Base-by-base conservation (phyloP, 2,888 invertebrate genomes). In the Piscicola geometra region DNA sequence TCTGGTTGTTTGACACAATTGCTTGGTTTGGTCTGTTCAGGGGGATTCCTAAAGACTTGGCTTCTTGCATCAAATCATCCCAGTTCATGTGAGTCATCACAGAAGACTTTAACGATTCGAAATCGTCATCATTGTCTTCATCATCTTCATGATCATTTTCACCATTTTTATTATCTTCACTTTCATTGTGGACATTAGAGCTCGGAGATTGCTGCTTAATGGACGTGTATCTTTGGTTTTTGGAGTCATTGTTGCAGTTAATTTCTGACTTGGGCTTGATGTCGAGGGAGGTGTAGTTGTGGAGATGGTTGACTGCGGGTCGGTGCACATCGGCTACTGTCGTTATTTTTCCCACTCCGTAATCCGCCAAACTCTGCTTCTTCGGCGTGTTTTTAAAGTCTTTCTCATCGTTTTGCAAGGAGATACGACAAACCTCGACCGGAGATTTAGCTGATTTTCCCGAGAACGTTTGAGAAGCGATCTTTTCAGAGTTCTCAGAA, bases 51-150 rank as follows among this genome's bases (percentile, higher is more conserved):
- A 77, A 67, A 36, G 52, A 75, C 28, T 76, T 76, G 32, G 79
- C 79, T 56, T 79, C 79, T 41, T 76, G 41, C 79, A 78, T 77
- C 9, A 79, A 76, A 41, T 79, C 79, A 21, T 79, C 79, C 77
- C 78, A 76, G 28, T 76, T 77, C 79, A 79, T 79, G 74, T 79
- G 79, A 18, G 77, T 79, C 18, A 78, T 77, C 60, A 78, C 78
- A 5, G 73, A 73, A n/a, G 30, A 30, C 30, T 71, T 67, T 66
- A 71, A 32, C 3, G 21, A 21, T 50, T 66, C 64, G 32, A 68
- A 25, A 25, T 35, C 32, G 30, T 67, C 28, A 5, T 67, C 35
- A 9, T 64, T n/a, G 35, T 67, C 35, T 28, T 67, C n/a, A 9
- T 67, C 35, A 35, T 32, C 28, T 32, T 12, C 67, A 9, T 18